A percentile compares a stretch with the other conserved stretches of the same genome.
Evolutionary conservation across 2,888 invertebrate genomes (phyloP).

Genomic region (Archips xylosteana): DNA sequence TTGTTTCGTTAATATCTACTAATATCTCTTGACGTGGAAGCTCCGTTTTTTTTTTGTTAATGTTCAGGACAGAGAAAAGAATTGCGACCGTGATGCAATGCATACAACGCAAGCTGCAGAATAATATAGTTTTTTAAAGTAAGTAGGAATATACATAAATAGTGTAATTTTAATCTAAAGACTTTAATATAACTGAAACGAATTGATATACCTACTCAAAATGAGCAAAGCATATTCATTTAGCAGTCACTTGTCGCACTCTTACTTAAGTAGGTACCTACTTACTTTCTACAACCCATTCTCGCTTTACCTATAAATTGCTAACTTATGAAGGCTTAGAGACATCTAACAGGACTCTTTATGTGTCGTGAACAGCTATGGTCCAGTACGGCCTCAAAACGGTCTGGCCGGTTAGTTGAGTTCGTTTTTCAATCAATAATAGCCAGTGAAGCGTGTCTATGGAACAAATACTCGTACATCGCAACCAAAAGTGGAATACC

Average conservation of each 20-base stretch:
- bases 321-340: constrained; percentile 18
- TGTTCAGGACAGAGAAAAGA: background rate
- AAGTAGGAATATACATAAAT: background rate
- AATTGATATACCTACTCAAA: background rate
- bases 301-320: background rate
- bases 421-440: constrained; percentile 70
- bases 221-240: background rate
- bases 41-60: background rate
- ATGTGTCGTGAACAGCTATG: constrained; percentile 35
- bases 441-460: constrained; percentile 67
- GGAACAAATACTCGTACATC: background rate
- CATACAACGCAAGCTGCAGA: background rate
- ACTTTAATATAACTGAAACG: background rate
- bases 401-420: constrained; percentile 62
- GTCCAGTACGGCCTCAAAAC: constrained; percentile 60
- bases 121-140: background rate
- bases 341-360: constrained; percentile 13
- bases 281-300: too few species aligned
- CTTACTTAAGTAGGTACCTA: background rate
- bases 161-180: background rate
- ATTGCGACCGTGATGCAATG: background rate
- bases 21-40: constrained; percentile 50
- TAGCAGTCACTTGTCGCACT: too few species aligned
- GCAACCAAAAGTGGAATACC: background rate
- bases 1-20: constrained; percentile 66